Percentiles rank a stretch among this genome's conserved stretches.
phyloP scores from a whole-genome alignment of 2,888 invertebrate genomes.

The Hyppa rectilinea region DNA sequence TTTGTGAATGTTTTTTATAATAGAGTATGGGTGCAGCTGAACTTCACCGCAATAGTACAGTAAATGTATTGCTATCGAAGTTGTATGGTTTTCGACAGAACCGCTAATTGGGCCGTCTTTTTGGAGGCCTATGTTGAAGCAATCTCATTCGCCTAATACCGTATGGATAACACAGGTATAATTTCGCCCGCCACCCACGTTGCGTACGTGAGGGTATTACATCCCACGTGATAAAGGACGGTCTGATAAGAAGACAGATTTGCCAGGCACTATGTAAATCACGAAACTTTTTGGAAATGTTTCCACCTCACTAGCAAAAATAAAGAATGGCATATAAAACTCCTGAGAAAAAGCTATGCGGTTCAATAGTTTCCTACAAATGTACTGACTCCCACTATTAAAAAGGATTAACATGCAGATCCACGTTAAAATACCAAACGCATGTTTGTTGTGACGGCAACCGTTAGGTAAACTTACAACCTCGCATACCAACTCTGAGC shows the following conservation, averaged over 20 bases:
- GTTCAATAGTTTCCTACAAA: too few relatives aligned
- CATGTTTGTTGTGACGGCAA: slow-evolving; percentile 25
- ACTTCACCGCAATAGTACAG: background rate
- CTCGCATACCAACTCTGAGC: background rate
- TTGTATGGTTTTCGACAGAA: too few relatives aligned
- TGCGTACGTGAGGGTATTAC: slow-evolving; percentile 50
- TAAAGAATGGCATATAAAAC: background rate
- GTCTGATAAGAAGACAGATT: slow-evolving; percentile 34
- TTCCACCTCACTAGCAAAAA: slow-evolving; percentile 6
- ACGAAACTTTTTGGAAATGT: slow-evolving; percentile 34
- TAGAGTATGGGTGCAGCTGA: background rate
- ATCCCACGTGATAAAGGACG: slow-evolving; percentile 40
- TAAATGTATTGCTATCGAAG: too few relatives aligned
- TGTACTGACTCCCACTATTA: background rate
- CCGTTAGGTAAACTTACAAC: background rate
- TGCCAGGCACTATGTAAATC: slow-evolving; percentile 22
- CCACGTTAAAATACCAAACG: slow-evolving; percentile 1
- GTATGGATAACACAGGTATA: slow-evolving; percentile 38
- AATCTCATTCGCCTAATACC: slow-evolving; percentile 33
- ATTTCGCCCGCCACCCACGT: slow-evolving; percentile 41
- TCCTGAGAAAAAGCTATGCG: background rate
- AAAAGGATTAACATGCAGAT: background rate
- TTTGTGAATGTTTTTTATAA: slow-evolving; percentile 38
- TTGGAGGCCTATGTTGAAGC: slow-evolving; percentile 22
- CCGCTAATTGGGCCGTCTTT: slow-evolving; percentile 4